Percentiles rank a stretch among this genome's conserved stretches.
These are phyloP conservation scores for Dendroctonus ponderosae DNA, from an alignment of 1,140 invertebrate genomes.

Conservation along the genomic window DNA sequence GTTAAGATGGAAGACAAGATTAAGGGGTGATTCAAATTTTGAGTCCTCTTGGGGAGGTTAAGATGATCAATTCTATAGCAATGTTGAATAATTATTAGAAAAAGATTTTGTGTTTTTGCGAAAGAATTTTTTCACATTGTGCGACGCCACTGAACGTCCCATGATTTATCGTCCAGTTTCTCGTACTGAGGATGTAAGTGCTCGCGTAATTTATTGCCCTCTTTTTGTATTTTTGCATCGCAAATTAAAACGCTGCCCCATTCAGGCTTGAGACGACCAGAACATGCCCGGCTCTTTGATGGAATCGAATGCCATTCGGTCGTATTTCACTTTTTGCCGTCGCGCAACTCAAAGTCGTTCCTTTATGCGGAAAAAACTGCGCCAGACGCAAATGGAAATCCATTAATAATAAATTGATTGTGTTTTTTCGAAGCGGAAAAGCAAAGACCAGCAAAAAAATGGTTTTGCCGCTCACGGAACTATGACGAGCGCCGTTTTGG, in stretches of 20 bases:
- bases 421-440: neutral
- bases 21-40: no score
- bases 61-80: no score
- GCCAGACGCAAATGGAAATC: slow-evolving; percentile 14
- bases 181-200: slow-evolving; percentile 25
- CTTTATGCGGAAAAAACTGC: slow-evolving; percentile 15
- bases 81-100: no score
- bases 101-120: no score
- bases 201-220: slow-evolving; percentile 20
- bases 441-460: no score
- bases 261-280: slow-evolving; percentile 5
- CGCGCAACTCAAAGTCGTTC: slow-evolving; percentile 5
- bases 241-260: slow-evolving; percentile 25
- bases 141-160: slow-evolving; percentile 11
- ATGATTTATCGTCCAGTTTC: slow-evolving; percentile 23
- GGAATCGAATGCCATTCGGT: slow-evolving; percentile 14
- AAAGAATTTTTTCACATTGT: no score
- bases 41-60: no score
- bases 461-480: no score
- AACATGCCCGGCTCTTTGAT: slow-evolving; percentile 15
- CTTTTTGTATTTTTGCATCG: slow-evolving; percentile 25
- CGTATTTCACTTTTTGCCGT: slow-evolving; percentile 15
- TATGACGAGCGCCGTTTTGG: no score
- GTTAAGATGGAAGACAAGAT: no score
- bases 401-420: slow-evolving; percentile 16